Evolutionary conservation across 2,113 vertebrate species (phyloP).

Genomic region (Cygnus buccinator): DNA sequence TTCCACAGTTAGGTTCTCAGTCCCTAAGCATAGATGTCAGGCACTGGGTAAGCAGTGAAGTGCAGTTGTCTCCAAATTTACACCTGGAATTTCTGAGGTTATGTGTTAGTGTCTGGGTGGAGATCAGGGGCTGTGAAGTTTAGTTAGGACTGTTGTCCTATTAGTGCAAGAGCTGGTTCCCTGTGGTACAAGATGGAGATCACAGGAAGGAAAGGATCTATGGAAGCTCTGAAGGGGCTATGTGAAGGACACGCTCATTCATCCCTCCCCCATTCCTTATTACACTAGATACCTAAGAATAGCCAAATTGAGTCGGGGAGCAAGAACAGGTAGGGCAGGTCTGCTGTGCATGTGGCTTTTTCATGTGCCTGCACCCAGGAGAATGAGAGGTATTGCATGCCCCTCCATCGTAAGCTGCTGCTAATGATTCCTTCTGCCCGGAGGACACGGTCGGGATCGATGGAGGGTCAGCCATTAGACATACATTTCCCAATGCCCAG

Average conservation of each 20-base stretch:
- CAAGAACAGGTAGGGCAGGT: slow-evolving; percentile 46
- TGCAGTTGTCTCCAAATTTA: not conserved
- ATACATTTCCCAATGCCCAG: slow-evolving; percentile 46
- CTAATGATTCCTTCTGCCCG: slow-evolving; percentile 45
- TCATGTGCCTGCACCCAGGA: not conserved
- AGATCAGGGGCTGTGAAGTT: not conserved
- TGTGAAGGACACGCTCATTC: rapidly evolving
- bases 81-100: not conserved
- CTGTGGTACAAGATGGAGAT: not conserved
- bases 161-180: not conserved
- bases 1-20: not conserved
- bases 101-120: not conserved
- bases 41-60: not conserved
- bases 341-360: slow-evolving; percentile 38
- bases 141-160: not conserved
- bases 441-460: slow-evolving; percentile 8
- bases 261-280: not conserved
- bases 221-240: rapidly evolving
- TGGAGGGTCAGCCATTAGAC: slow-evolving; percentile 41
- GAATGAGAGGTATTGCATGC: not conserved
- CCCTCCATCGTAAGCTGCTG: not conserved
- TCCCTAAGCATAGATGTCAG: rapidly evolving
- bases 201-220: not conserved
- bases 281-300: not conserved
- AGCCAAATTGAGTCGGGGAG: not conserved